A percentile compares a stretch with the other conserved stretches of the same genome.
Conservation (phyloP, 2,113 vertebrate genomes). For the Petrocephalus microphthalmus region DNA sequence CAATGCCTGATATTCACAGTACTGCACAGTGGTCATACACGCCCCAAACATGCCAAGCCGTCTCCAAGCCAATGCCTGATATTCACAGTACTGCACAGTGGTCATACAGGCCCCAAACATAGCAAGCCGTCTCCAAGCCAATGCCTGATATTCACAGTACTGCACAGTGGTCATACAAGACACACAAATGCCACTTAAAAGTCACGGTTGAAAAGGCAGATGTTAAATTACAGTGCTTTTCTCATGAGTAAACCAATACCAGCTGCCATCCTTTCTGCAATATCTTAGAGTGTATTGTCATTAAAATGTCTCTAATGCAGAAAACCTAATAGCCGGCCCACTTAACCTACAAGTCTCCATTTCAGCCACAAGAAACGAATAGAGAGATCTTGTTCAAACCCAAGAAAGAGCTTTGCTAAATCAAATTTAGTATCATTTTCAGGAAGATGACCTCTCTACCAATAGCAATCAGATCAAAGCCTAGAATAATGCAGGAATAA, state of each 20-base stretch:
- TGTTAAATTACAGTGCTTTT: slow-evolving; percentile 60
- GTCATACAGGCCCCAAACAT: no score
- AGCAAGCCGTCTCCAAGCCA: background rate
- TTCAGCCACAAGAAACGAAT: slow-evolving; percentile 44
- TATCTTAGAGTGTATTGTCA: slow-evolving; percentile 57
- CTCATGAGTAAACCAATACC: slow-evolving; percentile 62
- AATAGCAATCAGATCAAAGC: slow-evolving; percentile 43
- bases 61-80: background rate
- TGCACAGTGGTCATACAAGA: background rate
- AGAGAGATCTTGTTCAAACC: slow-evolving; percentile 37
- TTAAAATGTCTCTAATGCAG: slow-evolving; percentile 62
- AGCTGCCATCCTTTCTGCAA: slow-evolving; percentile 50
- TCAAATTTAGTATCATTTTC: slow-evolving; percentile 51
- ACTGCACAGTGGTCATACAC: no score
- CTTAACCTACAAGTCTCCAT: slow-evolving; percentile 56
- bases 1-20: no score
- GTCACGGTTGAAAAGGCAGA: slow-evolving; percentile 41
- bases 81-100: background rate
- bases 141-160: background rate
- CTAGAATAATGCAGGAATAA: slow-evolving; percentile 38
- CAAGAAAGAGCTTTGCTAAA: slow-evolving; percentile 40
- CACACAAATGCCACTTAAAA: background rate
- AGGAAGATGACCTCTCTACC: slow-evolving; percentile 43
- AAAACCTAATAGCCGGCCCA: slow-evolving; percentile 54
- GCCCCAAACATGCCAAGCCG: no score